These are phyloP conservation scores for Clarias platycephalus DNA, from an alignment of 2,797 vertebrate species.

Conservation along the genomic window DNA sequence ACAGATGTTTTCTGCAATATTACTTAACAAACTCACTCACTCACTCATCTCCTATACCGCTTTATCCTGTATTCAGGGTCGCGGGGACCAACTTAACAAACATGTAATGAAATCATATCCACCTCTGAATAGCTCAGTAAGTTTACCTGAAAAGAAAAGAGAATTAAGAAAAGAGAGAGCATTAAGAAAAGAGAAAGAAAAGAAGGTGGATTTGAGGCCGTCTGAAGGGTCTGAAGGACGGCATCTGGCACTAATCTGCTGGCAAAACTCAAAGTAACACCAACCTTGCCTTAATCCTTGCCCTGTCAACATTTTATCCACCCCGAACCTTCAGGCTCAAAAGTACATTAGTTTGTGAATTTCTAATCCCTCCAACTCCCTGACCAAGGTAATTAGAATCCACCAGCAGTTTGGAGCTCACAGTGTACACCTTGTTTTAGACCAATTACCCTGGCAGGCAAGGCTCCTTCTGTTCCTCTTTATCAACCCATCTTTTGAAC, in stretches of 20 bases:
- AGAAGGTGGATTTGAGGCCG: not conserved
- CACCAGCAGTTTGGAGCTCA: conserved; percentile 58
- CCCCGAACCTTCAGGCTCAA: conserved; percentile 52
- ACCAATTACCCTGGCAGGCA: conserved; percentile 63
- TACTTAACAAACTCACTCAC: not conserved
- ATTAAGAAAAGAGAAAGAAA: not conserved
- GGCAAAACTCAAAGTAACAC: conserved; percentile 9
- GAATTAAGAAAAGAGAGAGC: not conserved
- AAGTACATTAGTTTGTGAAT: conserved; percentile 67
- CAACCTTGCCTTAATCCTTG: conserved; percentile 4
- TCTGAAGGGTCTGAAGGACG: not conserved
- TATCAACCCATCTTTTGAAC: conserved; percentile 53
- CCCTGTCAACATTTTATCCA: not conserved
- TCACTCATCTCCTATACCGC: too few species aligned
- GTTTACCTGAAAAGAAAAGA: not conserved
- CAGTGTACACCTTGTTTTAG: conserved; percentile 77
- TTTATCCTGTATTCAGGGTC: too few species aligned
- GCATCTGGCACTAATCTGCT: conserved; percentile 16
- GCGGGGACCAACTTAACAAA: not conserved
- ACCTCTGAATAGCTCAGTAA: not conserved
- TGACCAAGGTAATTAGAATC: conserved; percentile 63
- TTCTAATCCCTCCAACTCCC: conserved; percentile 44
- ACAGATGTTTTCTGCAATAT: not conserved
- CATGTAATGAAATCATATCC: not conserved
- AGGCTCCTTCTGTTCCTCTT: conserved; percentile 63